Conservation (phyloP, 2,113 vertebrate species). For the Archocentrus centrarchus region DNA sequence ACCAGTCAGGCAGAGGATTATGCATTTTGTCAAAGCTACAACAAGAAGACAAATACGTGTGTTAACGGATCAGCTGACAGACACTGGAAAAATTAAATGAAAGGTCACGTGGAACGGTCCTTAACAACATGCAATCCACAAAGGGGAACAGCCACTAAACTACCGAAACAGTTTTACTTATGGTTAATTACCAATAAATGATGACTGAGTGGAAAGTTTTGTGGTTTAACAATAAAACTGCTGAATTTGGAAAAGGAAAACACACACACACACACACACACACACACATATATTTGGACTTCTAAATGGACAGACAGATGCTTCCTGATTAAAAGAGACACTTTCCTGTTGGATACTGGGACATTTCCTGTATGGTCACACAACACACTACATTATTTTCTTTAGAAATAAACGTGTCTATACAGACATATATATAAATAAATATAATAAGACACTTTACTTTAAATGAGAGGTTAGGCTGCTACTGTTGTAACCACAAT, state of each 20-base stretch:
- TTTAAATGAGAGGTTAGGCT: background rate
- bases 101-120: background rate
- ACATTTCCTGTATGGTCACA: conserved; percentile 16
- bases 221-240: conserved; percentile 37
- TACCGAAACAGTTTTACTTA: background rate
- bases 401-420: background rate
- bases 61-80: background rate
- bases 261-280: background rate
- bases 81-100: no score
- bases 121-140: background rate
- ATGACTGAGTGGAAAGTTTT: conserved; percentile 40
- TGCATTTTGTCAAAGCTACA: background rate
- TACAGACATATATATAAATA: background rate
- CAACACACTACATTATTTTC: background rate
- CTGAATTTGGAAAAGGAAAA: background rate
- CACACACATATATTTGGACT: background rate
- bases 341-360: conserved; percentile 40
- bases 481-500: conserved; percentile 22
- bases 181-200: conserved; percentile 13
- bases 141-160: conserved; percentile 37
- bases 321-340: conserved; percentile 46
- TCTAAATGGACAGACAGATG: conserved; percentile 43
- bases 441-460: background rate
- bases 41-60: background rate
- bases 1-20: background rate